A percentile compares a stretch with the other conserved stretches of the same genome.
Evolutionary conservation across 2,113 vertebrate species (phyloP).

Genomic region (Ammospiza nelsoni): DNA sequence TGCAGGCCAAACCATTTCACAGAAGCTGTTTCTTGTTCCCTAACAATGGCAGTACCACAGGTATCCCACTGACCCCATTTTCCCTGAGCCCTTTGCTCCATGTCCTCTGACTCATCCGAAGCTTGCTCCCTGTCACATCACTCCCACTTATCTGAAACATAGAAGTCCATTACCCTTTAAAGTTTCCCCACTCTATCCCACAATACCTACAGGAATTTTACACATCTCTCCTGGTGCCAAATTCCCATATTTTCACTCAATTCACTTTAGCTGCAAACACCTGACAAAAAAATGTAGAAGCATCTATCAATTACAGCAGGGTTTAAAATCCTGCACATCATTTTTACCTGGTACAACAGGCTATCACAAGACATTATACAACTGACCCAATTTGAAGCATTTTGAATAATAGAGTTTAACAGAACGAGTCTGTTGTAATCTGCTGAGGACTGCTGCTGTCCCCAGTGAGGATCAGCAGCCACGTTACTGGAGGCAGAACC

Average conservation of each 20-base stretch:
- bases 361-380: conserved; percentile 15
- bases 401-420: neutral
- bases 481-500: conserved; percentile 6
- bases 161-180: neutral
- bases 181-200: neutral
- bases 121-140: neutral
- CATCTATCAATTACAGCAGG: neutral
- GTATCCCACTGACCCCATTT: neutral
- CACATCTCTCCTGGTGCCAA: neutral
- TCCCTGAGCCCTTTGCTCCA: neutral
- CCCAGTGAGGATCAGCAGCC: neutral
- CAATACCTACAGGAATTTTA: neutral
- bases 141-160: neutral
- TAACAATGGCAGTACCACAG: neutral
- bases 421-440: neutral
- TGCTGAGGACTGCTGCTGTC: neutral
- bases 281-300: neutral
- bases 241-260: neutral
- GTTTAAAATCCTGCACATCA: neutral
- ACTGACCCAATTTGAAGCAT: conserved; percentile 2
- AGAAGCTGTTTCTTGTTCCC: neutral
- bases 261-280: neutral
- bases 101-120: fast-evolving
- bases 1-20: neutral
- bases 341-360: neutral